Evolutionary conservation across 2,797 vertebrate species (phyloP).

Genomic region (Caiman crocodilus): DNA sequence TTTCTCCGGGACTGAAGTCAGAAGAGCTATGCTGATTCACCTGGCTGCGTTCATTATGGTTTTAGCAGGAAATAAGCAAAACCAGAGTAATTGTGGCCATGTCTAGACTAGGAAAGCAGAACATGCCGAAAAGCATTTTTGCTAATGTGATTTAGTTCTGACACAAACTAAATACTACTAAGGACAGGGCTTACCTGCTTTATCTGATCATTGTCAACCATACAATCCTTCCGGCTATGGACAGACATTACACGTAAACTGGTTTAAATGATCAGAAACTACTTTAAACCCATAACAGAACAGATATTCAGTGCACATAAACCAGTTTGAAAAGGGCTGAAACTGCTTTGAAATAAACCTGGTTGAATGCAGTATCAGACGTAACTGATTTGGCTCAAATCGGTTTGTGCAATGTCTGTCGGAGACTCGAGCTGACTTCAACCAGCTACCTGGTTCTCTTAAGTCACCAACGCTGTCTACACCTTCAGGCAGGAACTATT

Average conservation of each 20-base stretch:
- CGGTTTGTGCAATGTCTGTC: too few relatives aligned
- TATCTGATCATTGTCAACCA: neutral
- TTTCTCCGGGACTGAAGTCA: constrained; percentile 44
- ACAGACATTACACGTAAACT: too few relatives aligned
- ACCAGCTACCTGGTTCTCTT: neutral
- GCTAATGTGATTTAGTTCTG: neutral
- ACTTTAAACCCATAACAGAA: too few relatives aligned
- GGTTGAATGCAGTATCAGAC: too few relatives aligned
- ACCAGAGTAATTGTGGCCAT: neutral
- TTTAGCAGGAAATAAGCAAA: neutral
- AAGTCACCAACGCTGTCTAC: neutral
- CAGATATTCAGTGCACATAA: too few relatives aligned
- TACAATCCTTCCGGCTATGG: neutral
- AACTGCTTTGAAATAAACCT: too few relatives aligned
- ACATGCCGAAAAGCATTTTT: neutral
- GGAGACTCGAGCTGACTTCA: neutral
- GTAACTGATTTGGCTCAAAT: too few relatives aligned
- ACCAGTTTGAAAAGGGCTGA: too few relatives aligned
- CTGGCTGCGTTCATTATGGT: constrained; percentile 15
- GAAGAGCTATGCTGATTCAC: constrained; percentile 50
- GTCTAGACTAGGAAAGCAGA: neutral
- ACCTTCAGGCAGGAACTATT: neutral
- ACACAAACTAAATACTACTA: neutral
- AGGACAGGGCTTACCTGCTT: neutral
- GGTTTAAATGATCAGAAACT: too few relatives aligned